Percentiles rank a stretch among this genome's conserved stretches.
Conservation (phyloP, 2,888 invertebrate genomes). For the Leptura quadrifasciata region DNA sequence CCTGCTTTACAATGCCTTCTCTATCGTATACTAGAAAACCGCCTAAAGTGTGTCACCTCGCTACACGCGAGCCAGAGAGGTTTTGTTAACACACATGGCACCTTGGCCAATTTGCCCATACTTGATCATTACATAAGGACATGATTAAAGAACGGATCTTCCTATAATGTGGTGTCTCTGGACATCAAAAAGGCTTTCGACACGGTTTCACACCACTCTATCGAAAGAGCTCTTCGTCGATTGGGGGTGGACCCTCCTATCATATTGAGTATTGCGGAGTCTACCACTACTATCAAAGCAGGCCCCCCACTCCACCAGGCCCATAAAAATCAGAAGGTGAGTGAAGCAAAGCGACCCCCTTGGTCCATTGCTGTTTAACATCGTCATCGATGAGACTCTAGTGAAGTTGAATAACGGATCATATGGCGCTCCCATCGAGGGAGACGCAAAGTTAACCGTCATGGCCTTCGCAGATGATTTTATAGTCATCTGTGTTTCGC, state of each 20-base stretch:
- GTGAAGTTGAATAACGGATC: not conserved
- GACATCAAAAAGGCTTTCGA: not conserved
- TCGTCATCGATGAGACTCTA: conserved; percentile 62
- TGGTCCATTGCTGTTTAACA: conserved; percentile 61
- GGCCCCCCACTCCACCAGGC: not conserved
- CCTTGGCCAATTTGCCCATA: conserved; percentile 65
- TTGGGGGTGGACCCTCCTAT: no score
- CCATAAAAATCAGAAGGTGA: conserved; percentile 59
- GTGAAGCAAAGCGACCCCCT: conserved; percentile 71
- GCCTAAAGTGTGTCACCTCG: conserved; percentile 60
- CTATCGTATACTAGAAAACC: conserved; percentile 55
- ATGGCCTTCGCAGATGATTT: conserved; percentile 58
- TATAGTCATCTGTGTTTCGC: conserved; percentile 43
- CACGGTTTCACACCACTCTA: not conserved
- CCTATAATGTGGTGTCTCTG: not conserved
- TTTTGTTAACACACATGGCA: conserved; percentile 68
- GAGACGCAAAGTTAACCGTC: not conserved
- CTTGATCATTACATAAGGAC: conserved; percentile 56
- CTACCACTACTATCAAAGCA: not conserved
- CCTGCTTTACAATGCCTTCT: conserved; percentile 58
- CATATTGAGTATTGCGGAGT: not conserved
- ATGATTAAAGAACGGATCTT: not conserved
- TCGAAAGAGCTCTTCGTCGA: not conserved
- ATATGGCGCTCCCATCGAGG: no score
- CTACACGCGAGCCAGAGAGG: no score